These are phyloP conservation scores for Mylabris phalerata DNA, from an alignment of 1,140 invertebrate species.

Conservation along the genomic window DNA sequence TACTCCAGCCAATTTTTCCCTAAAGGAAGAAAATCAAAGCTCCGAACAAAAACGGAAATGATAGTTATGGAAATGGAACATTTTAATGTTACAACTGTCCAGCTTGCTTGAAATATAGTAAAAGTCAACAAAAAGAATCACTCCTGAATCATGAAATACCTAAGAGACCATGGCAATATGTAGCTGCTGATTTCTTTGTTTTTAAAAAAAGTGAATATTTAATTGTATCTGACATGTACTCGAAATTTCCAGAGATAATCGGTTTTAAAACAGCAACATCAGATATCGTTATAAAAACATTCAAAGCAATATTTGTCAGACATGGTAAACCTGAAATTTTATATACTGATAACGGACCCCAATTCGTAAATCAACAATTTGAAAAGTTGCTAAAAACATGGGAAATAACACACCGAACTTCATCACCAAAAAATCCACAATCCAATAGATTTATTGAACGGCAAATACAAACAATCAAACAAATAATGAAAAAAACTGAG, in stretches of 20 bases:
- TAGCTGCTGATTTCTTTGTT: no score
- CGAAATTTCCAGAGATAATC: no score
- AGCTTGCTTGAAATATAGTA: no score
- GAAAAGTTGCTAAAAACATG: slow-evolving; percentile 31
- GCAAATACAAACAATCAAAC: slow-evolving; percentile 28
- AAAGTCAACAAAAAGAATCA: no score
- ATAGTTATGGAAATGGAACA: no score
- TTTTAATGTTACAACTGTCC: no score
- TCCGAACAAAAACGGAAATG: no score
- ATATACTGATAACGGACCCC: slow-evolving; percentile 39
- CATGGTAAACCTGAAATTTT: slow-evolving; percentile 39
- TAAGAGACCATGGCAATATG: neutral
- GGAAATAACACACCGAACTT: slow-evolving; percentile 32
- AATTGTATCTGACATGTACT: no score
- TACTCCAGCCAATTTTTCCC: no score
- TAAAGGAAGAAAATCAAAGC: no score
- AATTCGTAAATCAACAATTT: slow-evolving; percentile 39
- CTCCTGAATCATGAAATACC: slow-evolving; percentile 27
- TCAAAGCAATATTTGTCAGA: slow-evolving; percentile 35
- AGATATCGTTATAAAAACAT: neutral
- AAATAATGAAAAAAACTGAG: slow-evolving; percentile 26
- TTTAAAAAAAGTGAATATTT: no score
- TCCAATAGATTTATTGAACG: slow-evolving; percentile 38
- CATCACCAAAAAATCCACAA: slow-evolving; percentile 32
- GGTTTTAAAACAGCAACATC: no score